Evolutionary conservation across 2,888 invertebrate species (phyloP), one percentile per base, ranked within the genome.

Genomic region (Graphium colonna): DNA sequence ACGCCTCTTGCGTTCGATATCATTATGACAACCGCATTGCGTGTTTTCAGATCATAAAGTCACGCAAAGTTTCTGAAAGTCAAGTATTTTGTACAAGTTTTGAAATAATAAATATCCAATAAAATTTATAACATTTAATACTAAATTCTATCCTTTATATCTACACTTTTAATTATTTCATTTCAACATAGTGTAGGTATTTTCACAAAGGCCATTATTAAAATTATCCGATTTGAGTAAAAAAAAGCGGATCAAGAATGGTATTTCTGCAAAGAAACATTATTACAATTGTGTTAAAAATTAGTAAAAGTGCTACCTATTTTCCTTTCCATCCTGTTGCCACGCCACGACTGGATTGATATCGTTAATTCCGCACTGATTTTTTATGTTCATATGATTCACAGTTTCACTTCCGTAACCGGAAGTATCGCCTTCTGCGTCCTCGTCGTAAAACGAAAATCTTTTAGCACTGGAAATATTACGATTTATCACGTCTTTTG

Each of bases 391-490:
- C 74, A 79, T 90, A 56, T 92, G 91, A 69, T 92, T 91, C 9
- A 92, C 80, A 44, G 94, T 94, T 73, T 96, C 95, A 74, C 96
- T 96, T 45, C 95, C 94, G 79, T 96, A 95, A 33, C 96, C 96
- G 26, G 95, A 95, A 51, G 95, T 95, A 69, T 95, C 95, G 33
- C 94, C 94, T 69, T 94, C 94, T 49, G 90, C 91, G 62, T 90
- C 87, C 67, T 88, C 88, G 66, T 88, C 87, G 62, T 84, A 90
- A 64, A 89, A 86, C n/a, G 85, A 69, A 58, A 85, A 88, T 60
- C 88, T 73, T 52, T 90, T 84, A 13, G 85, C 81, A 49, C 83
- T 83, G n/a, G 82, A 80, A 60, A 82, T 74, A 57, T 88, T 85
- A 42, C 85, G 69, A 60, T 84, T 82, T 43, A 87, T 61, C 41